Evolutionary conservation across 2,113 vertebrate genomes (phyloP), one percentile per base, ranked within the genome.

Genomic region (Oreochromis niloticus): DNA sequence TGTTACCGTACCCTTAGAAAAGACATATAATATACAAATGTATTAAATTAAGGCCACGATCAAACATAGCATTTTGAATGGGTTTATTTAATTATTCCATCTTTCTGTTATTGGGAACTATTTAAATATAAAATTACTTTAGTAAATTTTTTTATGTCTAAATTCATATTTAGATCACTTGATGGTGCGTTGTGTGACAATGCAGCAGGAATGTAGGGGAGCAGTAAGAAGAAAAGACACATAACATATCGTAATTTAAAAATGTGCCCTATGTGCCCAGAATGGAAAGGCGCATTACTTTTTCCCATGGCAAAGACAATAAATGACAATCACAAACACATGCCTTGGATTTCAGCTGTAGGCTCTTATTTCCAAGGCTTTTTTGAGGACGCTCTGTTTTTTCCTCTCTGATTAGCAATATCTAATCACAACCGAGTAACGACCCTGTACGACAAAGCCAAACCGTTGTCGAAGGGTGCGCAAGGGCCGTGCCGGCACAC

Each of bases 301-400:
- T 94, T 94, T 95, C 95, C 92, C 93, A 95, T 92, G 89, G 68
- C 89, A 92, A 85, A 94, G 92, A 95, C 90, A 94, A 95, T 95
- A 94, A 92, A 95, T 93, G 91, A 93, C 92, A 95, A 95, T 95
- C 92, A 94, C 91, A 94, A 96, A 94, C 94, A 95, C 91, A 96
- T 95, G 95, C 83, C 55, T 30, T 56, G 92, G 94, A 95, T 95
- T 95, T 93, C 85, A 92, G 86, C 89, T 91, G 91, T 89, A 89
- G 85, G 87, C 92, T 95, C 87, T 89, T 39, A 90, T 94, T 95
- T 94, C 92, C 83, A 84, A 90, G 46, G 75, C 78, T 87, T 87
- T 83, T 88, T 80, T 91, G 75, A 93, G 87, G 89, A 81, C 43
- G 55, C 80, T 89, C 79, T 87, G 85, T 88, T 92, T 90, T 81